Evolutionary conservation across 2,113 vertebrate genomes (phyloP).

Genomic region (Ictalurus furcatus): DNA sequence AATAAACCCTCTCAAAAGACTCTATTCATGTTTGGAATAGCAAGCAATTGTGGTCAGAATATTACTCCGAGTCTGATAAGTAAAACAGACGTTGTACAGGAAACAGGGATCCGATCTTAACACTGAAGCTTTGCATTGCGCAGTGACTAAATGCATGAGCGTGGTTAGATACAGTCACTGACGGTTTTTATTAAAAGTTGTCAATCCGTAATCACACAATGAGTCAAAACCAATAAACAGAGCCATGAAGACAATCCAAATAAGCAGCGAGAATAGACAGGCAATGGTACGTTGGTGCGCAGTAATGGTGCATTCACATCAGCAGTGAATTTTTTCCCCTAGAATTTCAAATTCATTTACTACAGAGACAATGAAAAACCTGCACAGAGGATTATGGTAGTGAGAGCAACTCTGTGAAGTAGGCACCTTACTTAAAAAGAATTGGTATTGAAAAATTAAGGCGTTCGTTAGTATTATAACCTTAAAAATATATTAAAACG

Average conservation of each 20-base stretch:
- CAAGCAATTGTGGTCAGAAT: background rate
- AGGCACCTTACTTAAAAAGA: background rate
- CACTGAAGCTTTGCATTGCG: background rate
- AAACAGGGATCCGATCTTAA: background rate
- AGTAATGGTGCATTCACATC: background rate
- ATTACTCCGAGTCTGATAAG: slow-evolving; percentile 1
- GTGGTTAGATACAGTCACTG: background rate
- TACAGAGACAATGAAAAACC: background rate
- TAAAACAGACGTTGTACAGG: background rate
- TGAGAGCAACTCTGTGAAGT: background rate
- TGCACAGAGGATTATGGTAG: background rate
- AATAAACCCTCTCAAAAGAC: slow-evolving; percentile 10
- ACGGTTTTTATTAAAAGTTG: background rate
- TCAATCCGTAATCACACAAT: background rate
- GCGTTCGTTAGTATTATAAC: background rate
- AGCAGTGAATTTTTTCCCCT: too few relatives aligned
- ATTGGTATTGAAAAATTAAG: background rate
- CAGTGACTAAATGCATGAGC: background rate
- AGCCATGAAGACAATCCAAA: background rate
- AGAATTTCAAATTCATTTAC: background rate
- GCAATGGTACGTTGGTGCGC: background rate
- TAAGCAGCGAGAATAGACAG: background rate
- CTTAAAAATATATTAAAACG: background rate
- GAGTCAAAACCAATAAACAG: slow-evolving; percentile 2
- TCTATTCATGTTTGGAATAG: background rate